Percentiles rank a stretch among this genome's conserved stretches.
Evolutionary conservation across 2,113 vertebrate species (phyloP).

Genomic region (Cariama cristata): DNA sequence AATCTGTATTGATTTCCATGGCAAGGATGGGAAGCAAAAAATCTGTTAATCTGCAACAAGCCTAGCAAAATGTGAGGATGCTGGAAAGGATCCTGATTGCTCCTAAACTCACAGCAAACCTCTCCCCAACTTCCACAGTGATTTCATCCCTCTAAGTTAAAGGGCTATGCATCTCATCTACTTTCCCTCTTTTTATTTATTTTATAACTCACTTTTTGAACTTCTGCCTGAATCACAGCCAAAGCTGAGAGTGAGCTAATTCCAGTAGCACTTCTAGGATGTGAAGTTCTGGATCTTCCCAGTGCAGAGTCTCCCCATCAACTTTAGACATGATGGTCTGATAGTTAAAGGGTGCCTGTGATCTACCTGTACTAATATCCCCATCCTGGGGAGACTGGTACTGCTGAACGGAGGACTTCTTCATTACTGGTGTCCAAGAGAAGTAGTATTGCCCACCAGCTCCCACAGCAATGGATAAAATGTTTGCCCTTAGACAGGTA

Average conservation of each 20-base stretch:
- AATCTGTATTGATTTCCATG: not conserved
- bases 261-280: slow-evolving; percentile 23
- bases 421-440: not conserved
- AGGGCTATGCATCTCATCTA: slow-evolving; percentile 20
- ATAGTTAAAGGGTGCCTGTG: not conserved
- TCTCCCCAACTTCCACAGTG: not conserved
- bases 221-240: slow-evolving; percentile 18
- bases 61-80: accelerated
- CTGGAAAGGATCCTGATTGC: not conserved
- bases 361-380: not conserved
- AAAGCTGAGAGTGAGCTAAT: slow-evolving; percentile 14
- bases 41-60: not conserved
- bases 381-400: not conserved
- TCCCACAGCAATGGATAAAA: not conserved
- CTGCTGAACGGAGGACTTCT: not conserved
- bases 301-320: not conserved
- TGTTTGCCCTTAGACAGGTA: not conserved
- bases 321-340: not conserved
- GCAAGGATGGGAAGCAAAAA: not conserved
- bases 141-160: not conserved
- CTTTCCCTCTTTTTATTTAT: slow-evolving; percentile 38
- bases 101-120: not conserved
- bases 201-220: slow-evolving; percentile 50
- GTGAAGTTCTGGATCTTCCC: not conserved
- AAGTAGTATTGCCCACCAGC: not conserved